A percentile compares a stretch with the other conserved stretches of the same genome.
Conservation (phyloP, 2,888 invertebrate species). For the Drosophila sordidapex region DNA sequence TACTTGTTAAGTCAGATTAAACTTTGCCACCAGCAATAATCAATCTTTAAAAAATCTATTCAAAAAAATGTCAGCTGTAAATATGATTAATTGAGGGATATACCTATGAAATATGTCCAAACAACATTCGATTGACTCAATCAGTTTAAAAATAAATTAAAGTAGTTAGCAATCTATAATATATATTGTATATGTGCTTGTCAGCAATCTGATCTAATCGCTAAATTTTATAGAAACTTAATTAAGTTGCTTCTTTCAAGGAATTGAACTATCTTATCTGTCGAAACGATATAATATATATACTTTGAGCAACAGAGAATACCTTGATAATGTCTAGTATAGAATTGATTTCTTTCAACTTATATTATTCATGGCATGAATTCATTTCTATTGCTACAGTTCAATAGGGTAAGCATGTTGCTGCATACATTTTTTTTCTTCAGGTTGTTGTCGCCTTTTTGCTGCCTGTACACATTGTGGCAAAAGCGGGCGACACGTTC, state of each 20-base stretch:
- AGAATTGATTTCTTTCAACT: neutral
- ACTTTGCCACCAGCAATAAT: neutral
- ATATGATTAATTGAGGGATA: neutral
- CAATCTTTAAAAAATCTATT: neutral
- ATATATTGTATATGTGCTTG: neutral
- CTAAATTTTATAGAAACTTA: neutral
- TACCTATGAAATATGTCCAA: neutral
- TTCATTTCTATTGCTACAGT: neutral
- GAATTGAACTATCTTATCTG: neutral
- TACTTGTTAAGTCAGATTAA: neutral
- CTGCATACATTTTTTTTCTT: conserved; percentile 1
- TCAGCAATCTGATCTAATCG: neutral
- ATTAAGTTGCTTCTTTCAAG: neutral
- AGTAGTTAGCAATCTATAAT: neutral
- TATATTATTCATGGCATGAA: neutral
- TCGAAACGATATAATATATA: neutral
- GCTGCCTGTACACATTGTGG: conserved; percentile 25
- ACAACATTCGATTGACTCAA: neutral
- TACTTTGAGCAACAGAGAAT: neutral
- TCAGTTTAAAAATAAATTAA: neutral
- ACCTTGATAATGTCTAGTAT: neutral
- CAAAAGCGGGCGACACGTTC: conserved; percentile 59
- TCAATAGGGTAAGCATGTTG: conserved; percentile 34
- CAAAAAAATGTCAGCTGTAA: too few relatives aligned
- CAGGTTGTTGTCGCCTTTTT: conserved; percentile 15